phyloP scores from a whole-genome alignment of 2,888 invertebrate species.

The Andricus quercusramuli region DNA sequence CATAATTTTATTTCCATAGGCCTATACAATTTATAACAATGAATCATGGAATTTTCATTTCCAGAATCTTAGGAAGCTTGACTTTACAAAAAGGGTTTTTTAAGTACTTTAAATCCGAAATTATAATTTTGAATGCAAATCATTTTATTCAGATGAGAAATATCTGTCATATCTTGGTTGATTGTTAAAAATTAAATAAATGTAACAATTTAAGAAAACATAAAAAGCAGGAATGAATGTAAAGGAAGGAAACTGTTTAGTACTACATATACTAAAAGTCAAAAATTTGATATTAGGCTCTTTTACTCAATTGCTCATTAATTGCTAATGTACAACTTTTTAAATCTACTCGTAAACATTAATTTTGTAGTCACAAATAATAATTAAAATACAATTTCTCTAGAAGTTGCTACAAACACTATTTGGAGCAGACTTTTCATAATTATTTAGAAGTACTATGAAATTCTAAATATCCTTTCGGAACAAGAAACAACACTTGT shows the following conservation, averaged over 20 bases:
- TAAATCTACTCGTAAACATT: background rate
- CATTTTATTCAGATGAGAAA: background rate
- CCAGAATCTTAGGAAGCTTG: background rate
- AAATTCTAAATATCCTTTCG: background rate
- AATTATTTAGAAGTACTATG: background rate
- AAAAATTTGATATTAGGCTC: background rate
- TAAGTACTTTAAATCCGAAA: background rate
- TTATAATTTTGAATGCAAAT: background rate
- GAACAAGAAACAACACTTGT: constrained; percentile 21
- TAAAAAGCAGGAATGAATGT: too few relatives aligned
- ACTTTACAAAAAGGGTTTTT: background rate
- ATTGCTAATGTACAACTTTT: background rate
- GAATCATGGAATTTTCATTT: background rate
- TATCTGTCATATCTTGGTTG: background rate
- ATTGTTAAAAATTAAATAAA: too few relatives aligned
- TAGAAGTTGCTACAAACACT: background rate
- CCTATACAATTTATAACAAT: constrained; percentile 21
- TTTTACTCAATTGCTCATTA: background rate
- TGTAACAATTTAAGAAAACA: too few relatives aligned
- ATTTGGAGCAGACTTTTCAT: background rate
- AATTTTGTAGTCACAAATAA: background rate
- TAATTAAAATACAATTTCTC: constrained; percentile 9
- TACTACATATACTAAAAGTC: too few relatives aligned
- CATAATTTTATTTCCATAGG: background rate
- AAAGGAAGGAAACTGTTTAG: too few relatives aligned